Percentiles rank a stretch among this genome's conserved stretches.
phyloP scores from a whole-genome alignment of 2,113 vertebrate species.

The Alces alces region DNA sequence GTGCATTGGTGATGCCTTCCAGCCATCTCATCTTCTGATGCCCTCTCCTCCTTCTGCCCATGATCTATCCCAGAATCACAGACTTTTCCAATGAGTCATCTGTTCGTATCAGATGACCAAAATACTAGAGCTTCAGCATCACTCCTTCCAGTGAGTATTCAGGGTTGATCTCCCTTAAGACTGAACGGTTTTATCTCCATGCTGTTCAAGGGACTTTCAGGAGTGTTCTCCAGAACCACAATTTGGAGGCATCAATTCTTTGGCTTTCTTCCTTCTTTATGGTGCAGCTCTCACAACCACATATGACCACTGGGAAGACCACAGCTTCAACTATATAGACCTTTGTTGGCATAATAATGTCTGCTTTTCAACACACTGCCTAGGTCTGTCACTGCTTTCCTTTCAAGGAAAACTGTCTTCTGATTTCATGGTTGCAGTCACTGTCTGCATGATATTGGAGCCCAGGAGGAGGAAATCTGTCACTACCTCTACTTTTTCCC shows the following conservation, averaged over 20 bases:
- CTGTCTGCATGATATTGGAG: neutral
- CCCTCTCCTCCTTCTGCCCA: neutral
- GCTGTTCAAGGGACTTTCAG: neutral
- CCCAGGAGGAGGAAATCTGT: neutral
- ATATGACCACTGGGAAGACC: neutral
- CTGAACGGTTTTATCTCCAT: neutral
- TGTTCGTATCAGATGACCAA: neutral
- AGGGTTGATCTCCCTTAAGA: neutral
- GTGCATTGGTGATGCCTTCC: neutral
- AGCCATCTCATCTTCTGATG: neutral
- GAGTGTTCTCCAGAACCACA: neutral
- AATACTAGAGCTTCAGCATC: neutral
- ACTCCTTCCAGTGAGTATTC: neutral
- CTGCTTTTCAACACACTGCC: neutral
- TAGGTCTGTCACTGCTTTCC: neutral
- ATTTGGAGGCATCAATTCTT: neutral
- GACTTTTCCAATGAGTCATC: neutral
- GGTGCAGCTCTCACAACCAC: neutral
- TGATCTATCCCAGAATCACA: neutral
- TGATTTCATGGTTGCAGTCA: neutral
- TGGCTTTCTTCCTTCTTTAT: neutral
- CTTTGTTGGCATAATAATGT: neutral
- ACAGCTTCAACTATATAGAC: neutral
- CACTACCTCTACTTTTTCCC: neutral
- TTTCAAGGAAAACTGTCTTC: neutral